Evolutionary conservation across 1,140 invertebrate species (phyloP), one percentile per base, ranked within the genome.

Genomic region (Brachionus rotundiformis): DNA sequence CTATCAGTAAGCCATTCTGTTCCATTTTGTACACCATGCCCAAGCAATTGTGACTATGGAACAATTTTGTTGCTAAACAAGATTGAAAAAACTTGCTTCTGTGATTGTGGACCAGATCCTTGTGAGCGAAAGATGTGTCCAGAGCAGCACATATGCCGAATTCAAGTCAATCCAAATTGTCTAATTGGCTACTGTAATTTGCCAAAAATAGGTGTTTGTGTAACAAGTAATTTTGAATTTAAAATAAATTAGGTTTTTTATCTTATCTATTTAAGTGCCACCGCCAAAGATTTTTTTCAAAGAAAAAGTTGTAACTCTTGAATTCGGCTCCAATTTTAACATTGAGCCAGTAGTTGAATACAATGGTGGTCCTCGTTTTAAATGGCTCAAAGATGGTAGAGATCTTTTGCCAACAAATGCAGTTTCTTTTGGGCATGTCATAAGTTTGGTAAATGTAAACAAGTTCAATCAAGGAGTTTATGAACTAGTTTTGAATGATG

Each of bases 341-440:
- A 73, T 73, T n/a, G 36, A 73, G n/a, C 68, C 68, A 41, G 25
- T 41, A 25, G 68, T 73, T 13, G 68, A 73, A n/a, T 73, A 73
- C 29, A 19, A 73, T 44, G 68, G 68, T 13, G 10, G 25, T 13
- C 68, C 68, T 11, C n/a, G 5, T 5, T 73, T 73, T 41, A 41
- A 41, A 73, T 73, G 68, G 68, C 13, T 44, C 7, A 41, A 44
- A 73, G 39, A 73, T 23, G n/a, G n/a, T 4, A 23, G 2, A 25
- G 68, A 68, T n/a, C 1, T 11, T 11, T 41, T 73, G 13, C 68
- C 68, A 23, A 10, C 68, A 27, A 73, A 73, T 73, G 39, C 68
- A 27, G 1, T 44, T 0, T 23, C 25, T n/a, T 44, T 73, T 25
- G 68, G 68, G 2, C 25, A 39, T 19, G 41, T 73, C 25, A 27